phyloP scores from a whole-genome alignment of 2,888 invertebrate genomes.

The Tiliacea aurago region DNA sequence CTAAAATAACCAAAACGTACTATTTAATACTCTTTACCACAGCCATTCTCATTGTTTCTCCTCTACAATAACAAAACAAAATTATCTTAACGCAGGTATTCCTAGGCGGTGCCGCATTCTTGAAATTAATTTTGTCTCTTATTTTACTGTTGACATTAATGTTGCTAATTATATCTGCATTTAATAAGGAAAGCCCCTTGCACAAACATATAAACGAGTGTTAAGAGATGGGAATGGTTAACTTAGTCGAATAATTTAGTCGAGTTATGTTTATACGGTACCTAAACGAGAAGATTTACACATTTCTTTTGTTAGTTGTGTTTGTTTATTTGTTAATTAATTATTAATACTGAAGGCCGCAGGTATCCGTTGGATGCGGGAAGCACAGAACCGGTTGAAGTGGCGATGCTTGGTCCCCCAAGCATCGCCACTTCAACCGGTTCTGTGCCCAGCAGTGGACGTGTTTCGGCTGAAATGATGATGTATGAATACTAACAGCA shows the following conservation, averaged over 20 bases:
- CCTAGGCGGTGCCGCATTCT: slow-evolving; percentile 42
- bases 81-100: slow-evolving; percentile 57
- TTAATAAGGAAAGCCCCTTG: slow-evolving; percentile 76
- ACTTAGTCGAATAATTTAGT: slow-evolving; percentile 29
- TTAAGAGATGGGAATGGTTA: slow-evolving; percentile 48
- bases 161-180: slow-evolving; percentile 77
- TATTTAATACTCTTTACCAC: slow-evolving; percentile 5
- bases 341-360: no score
- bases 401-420: no score
- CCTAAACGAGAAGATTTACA: background rate
- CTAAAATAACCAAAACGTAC: slow-evolving; percentile 3
- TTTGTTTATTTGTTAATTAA: no score
- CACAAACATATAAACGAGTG: slow-evolving; percentile 79
- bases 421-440: no score
- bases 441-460: no score
- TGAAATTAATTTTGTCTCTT: slow-evolving; percentile 64
- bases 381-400: no score
- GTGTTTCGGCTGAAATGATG: no score
- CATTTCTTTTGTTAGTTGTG: background rate
- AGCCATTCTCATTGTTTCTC: slow-evolving; percentile 22
- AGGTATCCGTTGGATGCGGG: no score
- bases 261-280: slow-evolving; percentile 13
- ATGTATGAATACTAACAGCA: background rate
- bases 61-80: slow-evolving; percentile 53
- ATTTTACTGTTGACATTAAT: slow-evolving; percentile 70